Conservation (phyloP, 37 sponge, comb jelly and placozoan genomes). For the Halisarca cf. caerulea region DNA sequence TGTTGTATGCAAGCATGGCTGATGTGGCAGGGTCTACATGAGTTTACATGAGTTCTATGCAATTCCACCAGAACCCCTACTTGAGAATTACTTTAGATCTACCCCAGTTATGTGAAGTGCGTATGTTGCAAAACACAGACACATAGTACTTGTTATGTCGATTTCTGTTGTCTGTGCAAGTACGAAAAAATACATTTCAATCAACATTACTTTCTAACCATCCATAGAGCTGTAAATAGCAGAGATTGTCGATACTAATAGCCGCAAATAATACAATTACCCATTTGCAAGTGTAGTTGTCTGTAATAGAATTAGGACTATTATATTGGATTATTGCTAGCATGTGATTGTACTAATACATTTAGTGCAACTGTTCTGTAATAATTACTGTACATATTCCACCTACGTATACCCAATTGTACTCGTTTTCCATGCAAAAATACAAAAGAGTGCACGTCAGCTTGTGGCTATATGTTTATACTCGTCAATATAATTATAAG, state of each 20-base stretch:
- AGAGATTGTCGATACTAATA: not conserved
- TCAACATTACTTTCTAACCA: no score
- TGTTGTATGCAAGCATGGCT: no score
- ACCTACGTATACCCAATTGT: not conserved
- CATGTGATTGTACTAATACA: not conserved
- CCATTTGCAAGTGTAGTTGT: not conserved
- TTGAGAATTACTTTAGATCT: no score
- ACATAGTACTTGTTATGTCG: no score
- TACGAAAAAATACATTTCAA: no score
- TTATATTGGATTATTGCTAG: not conserved
- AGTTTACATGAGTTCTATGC: no score
- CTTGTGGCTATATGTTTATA: not conserved
- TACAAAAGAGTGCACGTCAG: not conserved
- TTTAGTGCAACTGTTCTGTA: not conserved
- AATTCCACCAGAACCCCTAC: no score
- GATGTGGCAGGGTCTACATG: no score
- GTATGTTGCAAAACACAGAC: no score
- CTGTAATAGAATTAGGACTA: not conserved
- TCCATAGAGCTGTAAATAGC: not conserved
- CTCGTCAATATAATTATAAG: slow-evolving; percentile 16
- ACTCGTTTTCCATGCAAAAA: not conserved
- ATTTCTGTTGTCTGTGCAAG: no score
- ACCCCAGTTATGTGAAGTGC: no score
- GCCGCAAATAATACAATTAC: not conserved
- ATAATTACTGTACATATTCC: not conserved